Base-by-base conservation (phyloP, 2,113 vertebrate genomes). In the Vulpes ferrilata region DNA sequence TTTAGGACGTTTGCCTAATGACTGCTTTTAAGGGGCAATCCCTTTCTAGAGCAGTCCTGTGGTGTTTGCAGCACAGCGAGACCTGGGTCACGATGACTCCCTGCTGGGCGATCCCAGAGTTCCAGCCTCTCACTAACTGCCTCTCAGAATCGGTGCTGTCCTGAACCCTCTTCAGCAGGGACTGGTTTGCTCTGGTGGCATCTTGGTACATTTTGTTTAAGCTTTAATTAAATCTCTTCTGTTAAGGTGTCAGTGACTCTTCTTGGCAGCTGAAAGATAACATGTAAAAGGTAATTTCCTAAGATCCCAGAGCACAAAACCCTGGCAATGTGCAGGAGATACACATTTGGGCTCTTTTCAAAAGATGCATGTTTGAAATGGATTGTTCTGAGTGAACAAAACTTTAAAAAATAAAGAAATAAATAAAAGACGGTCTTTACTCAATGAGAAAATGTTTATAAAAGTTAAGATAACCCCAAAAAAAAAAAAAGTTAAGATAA, bases 201-300 rank as follows among this genome's bases (percentile, higher is more conserved):
- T 22, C 51, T 0, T 88, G 69, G 64, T 64, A 64, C 19, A n/a
- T 85, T 94, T 73, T 96, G 30, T 92, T 93, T 96, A 93, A 73
- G 27, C 80, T 95, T 87, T 96, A 96, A 97, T 96, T 97, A 96
- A 97, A 84, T 93, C 67, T 57, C 67, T 11, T 89, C 91, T 90
- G 43, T 51, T 88, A 93, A 92, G 35, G 69, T 93, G 86, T 95
- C 95, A 81, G 7, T 96, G 93, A 95, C 82, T 91, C 35, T 13
- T 78, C 84, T 84, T 95, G 86, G 59, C 74, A 95, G 83, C 85
- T 87, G 69, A 97, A 74, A 87, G 22, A 79, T 94, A 97, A 93
- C 79, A 85, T 1, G 38, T 20, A 64, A 87, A 95, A 97, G 79
- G 76, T 92, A 89, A 97, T 96, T 96, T 97, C 74, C 86, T 89